Base-by-base conservation (phyloP, 2,888 invertebrate genomes). In the Lysandra bellargus region DNA sequence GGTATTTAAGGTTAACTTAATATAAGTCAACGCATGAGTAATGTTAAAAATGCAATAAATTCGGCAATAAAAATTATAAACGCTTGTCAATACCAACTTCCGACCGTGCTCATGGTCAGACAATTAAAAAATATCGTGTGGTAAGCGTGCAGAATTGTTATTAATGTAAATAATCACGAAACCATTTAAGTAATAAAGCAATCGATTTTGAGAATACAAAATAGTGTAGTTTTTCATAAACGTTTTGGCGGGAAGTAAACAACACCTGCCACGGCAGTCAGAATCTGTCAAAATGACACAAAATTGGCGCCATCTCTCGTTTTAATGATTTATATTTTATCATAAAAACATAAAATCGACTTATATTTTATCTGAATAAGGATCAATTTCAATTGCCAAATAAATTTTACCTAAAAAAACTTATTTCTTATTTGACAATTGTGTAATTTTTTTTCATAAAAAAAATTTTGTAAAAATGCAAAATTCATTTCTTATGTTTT, bases 11-110 rank as follows among this genome's bases (percentile, higher is more conserved):
- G 4, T 33, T 14, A 33, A 69, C 30, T 69, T 69, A 12, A 33
- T 33, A 5, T 37, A 33, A 37, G 69, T 69, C 4, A 37, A 69
- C 6, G 69, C 69, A 12, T 69, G 14, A 14, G 69, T 5, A 37
- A 69, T 69, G 33, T 37, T 69, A 69, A 5, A 5, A 69, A 37
- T 69, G 69, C 69, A 69, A 69, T 69, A 69, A 33, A 33, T 33
- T 69, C 17, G 69, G 33, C 69, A 69, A 69, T 69, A 69, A 37
- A 69, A 69, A 4, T 33, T 33, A 49, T 69, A 4, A 69, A 69
- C 33, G 69, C 33, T 14, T 69, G 69, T 69, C 33, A 69, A 69
- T 69, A 33, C 30, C 64, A 64, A 64, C 69, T 69, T 69, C 69
- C 69, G 69, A 69, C 33, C 30, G 12, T 69, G 33, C 33, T 69